Evolutionary conservation across 2,888 invertebrate genomes (phyloP).

Genomic region (Tiphia femorata): DNA sequence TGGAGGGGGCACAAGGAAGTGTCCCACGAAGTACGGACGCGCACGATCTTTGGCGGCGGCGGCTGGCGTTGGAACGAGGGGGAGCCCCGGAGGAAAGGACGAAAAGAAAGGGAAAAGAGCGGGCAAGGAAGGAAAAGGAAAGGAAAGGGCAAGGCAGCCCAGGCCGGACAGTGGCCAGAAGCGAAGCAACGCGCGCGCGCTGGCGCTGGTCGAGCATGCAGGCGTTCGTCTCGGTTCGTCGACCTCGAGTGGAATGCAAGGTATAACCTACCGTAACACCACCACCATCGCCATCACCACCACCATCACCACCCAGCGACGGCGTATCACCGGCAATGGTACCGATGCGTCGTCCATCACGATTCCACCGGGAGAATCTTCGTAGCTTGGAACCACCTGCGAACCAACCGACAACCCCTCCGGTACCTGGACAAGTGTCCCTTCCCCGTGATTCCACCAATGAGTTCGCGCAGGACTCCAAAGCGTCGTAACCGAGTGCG

Average conservation of each 20-base stretch:
- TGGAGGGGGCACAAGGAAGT: slow-evolving; percentile 40
- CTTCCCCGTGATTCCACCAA: too few relatives aligned
- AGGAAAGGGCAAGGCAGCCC: slow-evolving; percentile 44
- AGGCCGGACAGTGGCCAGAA: slow-evolving; percentile 53
- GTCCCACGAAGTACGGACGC: slow-evolving; percentile 24
- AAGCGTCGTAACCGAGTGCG: too few relatives aligned
- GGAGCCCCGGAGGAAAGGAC: slow-evolving; percentile 26
- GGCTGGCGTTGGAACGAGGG: slow-evolving; percentile 10
- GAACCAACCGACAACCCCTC: slow-evolving; percentile 34
- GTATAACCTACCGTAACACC: slow-evolving; percentile 67
- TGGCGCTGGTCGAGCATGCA: slow-evolving; percentile 40
- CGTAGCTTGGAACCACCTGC: slow-evolving; percentile 49
- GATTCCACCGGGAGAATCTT: not conserved
- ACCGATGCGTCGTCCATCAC: not conserved
- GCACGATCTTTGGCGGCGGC: slow-evolving; percentile 9
- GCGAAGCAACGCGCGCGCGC: slow-evolving; percentile 45
- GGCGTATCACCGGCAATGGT: slow-evolving; percentile 27
- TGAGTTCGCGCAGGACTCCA: too few relatives aligned
- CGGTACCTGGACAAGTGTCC: too few relatives aligned
- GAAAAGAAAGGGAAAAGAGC: slow-evolving; percentile 34
- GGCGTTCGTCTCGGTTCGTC: slow-evolving; percentile 64
- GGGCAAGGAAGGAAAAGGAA: slow-evolving; percentile 27
- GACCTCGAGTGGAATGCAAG: slow-evolving; percentile 65
- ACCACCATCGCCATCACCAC: slow-evolving; percentile 36
- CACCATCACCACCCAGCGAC: slow-evolving; percentile 31